Evolutionary conservation across 2,888 invertebrate species (phyloP), one percentile per base, ranked within the genome.

Genomic region (Mycalesis mineus): DNA sequence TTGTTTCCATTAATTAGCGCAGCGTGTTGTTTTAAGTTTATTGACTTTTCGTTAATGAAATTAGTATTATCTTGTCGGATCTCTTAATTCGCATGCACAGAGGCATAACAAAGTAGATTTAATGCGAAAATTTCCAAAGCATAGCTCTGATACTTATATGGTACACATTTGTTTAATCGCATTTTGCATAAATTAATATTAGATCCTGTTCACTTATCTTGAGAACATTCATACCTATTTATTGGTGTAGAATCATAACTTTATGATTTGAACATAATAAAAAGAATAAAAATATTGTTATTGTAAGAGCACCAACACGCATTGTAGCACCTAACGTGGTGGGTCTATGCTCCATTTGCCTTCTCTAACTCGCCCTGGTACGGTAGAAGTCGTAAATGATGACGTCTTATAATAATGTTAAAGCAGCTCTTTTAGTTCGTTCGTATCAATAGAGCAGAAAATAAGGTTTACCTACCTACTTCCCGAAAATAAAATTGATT

Each of bases 21-120:
- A 61, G 73, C 72, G 66, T 70, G 68, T 77, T 78, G 77, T 74
- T 76, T 76, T 70, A 68, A 68, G 69, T 74, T 75, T 73, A 74
- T 78, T 75, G 70, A 68, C 67, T 73, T 64, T 63, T 72, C 71
- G 64, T 65, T 62, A 61, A 63, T 63, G 56, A 61, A 53, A 65
- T 58, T 60, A 50, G 48, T 29, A 52, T 41, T 56, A 51, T 57
- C 62, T 58, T 37, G 52, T 48, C 37, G 40, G 52, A 61, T 61
- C 58, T 52, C 41, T 39, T 39, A 41, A 54, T 57, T 37, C 52
- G 57, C 45, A 45, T 31, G 31, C 52, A 59, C 48, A 58, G 55
- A 40, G 58, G 61, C 57, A 45, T 51, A 62, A 60, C 60, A 36
- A 54, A 54, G 53, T 59, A 39, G 44, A 54, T 57, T 54, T 37